These are phyloP conservation scores for Machimus atricapillus DNA, from an alignment of 2,888 invertebrate species.

Conservation along the genomic window DNA sequence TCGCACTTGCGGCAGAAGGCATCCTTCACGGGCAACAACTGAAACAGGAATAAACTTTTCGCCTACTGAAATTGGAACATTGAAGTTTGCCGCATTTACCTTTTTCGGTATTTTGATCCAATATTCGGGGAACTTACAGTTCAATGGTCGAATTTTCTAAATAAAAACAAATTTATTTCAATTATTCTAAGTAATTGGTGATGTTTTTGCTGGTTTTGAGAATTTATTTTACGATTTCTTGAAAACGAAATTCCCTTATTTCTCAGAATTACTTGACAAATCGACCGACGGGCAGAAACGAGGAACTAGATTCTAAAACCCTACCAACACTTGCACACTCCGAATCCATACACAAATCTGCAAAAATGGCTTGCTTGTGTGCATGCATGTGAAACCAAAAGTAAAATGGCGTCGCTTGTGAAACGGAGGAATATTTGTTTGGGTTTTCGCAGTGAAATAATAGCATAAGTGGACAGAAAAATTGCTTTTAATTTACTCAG, in stretches of 20 bases:
- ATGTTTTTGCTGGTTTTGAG: not conserved
- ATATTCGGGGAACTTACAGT: not conserved
- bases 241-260: not conserved
- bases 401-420: constrained; percentile 34
- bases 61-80: not conserved
- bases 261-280: not conserved
- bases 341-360: not conserved
- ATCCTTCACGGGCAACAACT: constrained; percentile 50
- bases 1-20: constrained; percentile 82
- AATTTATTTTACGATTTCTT: not conserved
- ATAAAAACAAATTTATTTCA: not conserved
- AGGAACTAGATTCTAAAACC: not conserved
- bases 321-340: not conserved
- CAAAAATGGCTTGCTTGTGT: not conserved
- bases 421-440: constrained; percentile 23
- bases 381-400: not conserved
- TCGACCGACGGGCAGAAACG: not conserved
- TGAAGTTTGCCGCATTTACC: constrained; percentile 11
- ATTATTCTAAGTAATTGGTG: not conserved
- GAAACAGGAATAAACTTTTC: constrained; percentile 44
- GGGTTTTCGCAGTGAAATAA: not conserved
- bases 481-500: not conserved
- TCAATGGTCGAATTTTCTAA: not conserved
- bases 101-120: not conserved
- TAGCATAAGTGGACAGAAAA: not conserved